Percentiles rank a stretch among this genome's conserved stretches.
Conservation (phyloP, 2,888 invertebrate species). For the Cetonia aurata region DNA sequence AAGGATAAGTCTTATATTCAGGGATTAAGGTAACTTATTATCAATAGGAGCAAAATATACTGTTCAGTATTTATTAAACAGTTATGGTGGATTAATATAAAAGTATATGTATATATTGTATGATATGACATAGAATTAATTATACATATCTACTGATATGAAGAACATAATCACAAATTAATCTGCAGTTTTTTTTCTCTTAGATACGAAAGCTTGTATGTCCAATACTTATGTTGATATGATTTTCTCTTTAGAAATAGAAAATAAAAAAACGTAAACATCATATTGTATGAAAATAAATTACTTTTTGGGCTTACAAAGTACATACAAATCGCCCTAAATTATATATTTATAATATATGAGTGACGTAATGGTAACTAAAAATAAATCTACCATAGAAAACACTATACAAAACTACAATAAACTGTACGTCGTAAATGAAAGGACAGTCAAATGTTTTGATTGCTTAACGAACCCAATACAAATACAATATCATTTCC, state of each 20-base stretch:
- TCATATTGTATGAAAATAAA: constrained; percentile 34
- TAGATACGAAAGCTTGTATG: constrained; percentile 1
- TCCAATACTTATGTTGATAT: constrained; percentile 13
- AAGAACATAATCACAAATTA: constrained; percentile 41
- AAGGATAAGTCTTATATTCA: background rate
- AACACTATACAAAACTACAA: constrained; percentile 39
- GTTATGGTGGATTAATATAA: constrained; percentile 48
- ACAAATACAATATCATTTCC: too few species aligned
- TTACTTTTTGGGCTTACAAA: constrained; percentile 32
- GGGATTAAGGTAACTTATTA: background rate
- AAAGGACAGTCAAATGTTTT: background rate
- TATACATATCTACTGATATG: constrained; percentile 47
- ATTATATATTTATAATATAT: constrained; percentile 25
- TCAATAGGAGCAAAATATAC: background rate
- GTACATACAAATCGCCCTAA: constrained; percentile 39
- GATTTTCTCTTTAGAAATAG: constrained; percentile 20
- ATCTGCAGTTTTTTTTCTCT: constrained; percentile 21
- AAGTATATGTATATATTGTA: constrained; percentile 46
- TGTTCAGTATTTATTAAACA: constrained; percentile 47
- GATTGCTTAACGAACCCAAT: too few species aligned
- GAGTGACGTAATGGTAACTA: constrained; percentile 37
- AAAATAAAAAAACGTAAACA: constrained; percentile 32
- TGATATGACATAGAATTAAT: constrained; percentile 50
- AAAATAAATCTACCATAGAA: constrained; percentile 25
- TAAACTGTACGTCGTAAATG: constrained; percentile 3